phyloP scores from a whole-genome alignment of 2,888 invertebrate species.

The Allacma fusca region DNA sequence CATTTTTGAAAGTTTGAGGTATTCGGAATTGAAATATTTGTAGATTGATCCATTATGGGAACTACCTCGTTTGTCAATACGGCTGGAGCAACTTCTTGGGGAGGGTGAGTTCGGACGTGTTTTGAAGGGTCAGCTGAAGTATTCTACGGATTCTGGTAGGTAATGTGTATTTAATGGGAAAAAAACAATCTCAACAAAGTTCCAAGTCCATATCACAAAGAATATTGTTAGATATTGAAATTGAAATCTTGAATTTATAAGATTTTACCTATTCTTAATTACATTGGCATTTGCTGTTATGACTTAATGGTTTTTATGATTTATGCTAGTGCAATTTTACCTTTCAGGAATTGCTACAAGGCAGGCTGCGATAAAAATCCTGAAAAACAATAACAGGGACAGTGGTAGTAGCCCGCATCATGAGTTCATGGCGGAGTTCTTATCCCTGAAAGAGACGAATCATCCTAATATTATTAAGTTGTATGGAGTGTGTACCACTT shows the following conservation, averaged over 20 bases:
- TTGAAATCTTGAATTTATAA: too few relatives aligned
- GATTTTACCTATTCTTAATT: too few relatives aligned
- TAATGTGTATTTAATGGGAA: too few relatives aligned
- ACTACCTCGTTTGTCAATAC: constrained; percentile 73
- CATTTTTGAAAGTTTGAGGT: too few relatives aligned
- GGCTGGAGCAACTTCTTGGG: constrained; percentile 76
- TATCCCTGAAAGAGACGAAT: constrained; percentile 78
- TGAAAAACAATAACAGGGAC: constrained; percentile 73
- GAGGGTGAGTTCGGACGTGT: constrained; percentile 86
- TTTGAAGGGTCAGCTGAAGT: constrained; percentile 68
- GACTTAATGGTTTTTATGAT: too few relatives aligned
- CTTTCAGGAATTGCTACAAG: too few relatives aligned
- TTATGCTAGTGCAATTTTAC: too few relatives aligned
- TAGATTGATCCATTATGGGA: constrained; percentile 77
- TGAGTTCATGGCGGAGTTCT: constrained; percentile 80
- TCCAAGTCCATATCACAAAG: too few relatives aligned
- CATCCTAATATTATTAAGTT: constrained; percentile 82
- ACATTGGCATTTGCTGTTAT: too few relatives aligned
- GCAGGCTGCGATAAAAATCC: constrained; percentile 79
- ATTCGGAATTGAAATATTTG: too few relatives aligned
- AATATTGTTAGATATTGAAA: too few relatives aligned
- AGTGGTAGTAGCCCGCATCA: constrained; percentile 62
- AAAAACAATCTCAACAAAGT: too few relatives aligned
- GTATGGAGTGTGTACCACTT: constrained; percentile 77
- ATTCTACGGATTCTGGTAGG: neutral